Evolutionary conservation across 1,140 invertebrate species (phyloP).

Genomic region (Chlorops oryzae): DNA sequence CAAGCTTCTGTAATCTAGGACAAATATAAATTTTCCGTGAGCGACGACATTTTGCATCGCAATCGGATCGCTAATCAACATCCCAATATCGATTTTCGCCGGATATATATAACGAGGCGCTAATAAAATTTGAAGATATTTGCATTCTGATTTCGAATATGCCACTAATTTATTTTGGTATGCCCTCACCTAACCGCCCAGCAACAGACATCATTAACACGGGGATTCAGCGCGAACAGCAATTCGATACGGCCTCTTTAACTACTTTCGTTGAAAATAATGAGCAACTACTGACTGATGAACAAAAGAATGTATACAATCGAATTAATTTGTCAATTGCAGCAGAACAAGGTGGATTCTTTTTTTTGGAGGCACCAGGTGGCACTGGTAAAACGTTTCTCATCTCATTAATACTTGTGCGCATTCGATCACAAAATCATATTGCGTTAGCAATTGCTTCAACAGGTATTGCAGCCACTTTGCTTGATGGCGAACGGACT

Average conservation of each 20-base stretch:
- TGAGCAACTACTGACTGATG: constrained; percentile 11
- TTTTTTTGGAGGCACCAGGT: constrained; percentile 29
- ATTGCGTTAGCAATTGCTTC: no score
- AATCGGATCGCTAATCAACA: constrained; percentile 28
- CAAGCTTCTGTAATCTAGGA: constrained; percentile 33
- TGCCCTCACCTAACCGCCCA: constrained; percentile 30
- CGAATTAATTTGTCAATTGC: constrained; percentile 6
- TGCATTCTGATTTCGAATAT: constrained; percentile 24
- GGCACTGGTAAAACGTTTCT: no score
- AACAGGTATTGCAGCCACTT: no score
- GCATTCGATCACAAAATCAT: no score
- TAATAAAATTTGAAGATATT: constrained; percentile 34
- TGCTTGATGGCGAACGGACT: no score
- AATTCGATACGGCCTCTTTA: constrained; percentile 18
- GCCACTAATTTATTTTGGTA: constrained; percentile 26
- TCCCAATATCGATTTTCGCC: constrained; percentile 17
- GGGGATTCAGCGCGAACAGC: no score
- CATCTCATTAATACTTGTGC: constrained; percentile 38
- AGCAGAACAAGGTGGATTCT: not conserved
- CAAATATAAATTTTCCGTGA: constrained; percentile 38
- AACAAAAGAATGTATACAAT: constrained; percentile 3
- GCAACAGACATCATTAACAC: constrained; percentile 22
- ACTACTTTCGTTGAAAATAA: constrained; percentile 1
- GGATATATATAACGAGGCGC: no score
- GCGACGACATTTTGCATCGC: constrained; percentile 23